These are phyloP conservation scores for Aromia moschata DNA, from an alignment of 2,888 invertebrate species.

Conservation along the genomic window DNA sequence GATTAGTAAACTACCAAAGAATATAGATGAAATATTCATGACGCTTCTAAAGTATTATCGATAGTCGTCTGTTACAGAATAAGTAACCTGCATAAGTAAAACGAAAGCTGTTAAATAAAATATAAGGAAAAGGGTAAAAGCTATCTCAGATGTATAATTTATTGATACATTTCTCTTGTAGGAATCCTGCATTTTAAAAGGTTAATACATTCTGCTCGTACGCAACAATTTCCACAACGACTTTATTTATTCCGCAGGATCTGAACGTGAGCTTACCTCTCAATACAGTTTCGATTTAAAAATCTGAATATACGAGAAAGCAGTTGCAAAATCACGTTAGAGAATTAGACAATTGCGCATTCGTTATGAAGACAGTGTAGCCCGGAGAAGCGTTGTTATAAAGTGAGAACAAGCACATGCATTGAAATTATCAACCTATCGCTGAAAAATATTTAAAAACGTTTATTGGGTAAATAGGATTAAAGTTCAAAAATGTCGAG, in stretches of 20 bases:
- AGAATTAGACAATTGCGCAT: no score
- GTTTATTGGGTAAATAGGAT: no score
- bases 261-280: neutral
- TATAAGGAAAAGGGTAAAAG: conserved; percentile 45
- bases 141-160: conserved; percentile 42
- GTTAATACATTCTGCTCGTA: conserved; percentile 44
- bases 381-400: no score
- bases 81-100: conserved; percentile 39
- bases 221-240: conserved; percentile 10
- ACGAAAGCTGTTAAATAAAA: conserved; percentile 46
- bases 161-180: conserved; percentile 44
- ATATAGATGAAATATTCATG: conserved; percentile 37
- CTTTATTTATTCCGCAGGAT: conserved; percentile 21
- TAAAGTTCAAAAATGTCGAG: no score
- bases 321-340: no score
- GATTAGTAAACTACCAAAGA: conserved; percentile 34
- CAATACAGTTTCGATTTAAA: neutral
- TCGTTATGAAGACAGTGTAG: no score
- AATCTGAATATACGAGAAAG: neutral
- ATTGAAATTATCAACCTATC: no score
- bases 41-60: conserved; percentile 28
- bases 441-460: no score
- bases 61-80: conserved; percentile 34
- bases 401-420: no score
- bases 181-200: conserved; percentile 42